Conservation (phyloP, 2,888 invertebrate species). For the Pollenia griseotomentosa region DNA sequence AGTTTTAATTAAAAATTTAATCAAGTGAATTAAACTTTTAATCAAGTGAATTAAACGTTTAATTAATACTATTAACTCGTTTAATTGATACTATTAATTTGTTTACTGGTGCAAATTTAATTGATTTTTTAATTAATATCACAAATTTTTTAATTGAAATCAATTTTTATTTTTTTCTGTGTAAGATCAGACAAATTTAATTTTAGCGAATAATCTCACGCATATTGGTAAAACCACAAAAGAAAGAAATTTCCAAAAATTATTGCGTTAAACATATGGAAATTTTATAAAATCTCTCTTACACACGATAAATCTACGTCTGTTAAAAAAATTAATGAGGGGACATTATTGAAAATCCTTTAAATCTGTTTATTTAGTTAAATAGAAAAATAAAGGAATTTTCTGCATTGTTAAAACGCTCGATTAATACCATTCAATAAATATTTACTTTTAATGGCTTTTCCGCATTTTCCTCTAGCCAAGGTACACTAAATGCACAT, state of each 20-base stretch:
- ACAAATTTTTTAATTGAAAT: too few species aligned
- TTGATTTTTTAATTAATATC: too few species aligned
- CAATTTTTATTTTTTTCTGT: too few species aligned
- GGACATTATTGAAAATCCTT: slow-evolving; percentile 48
- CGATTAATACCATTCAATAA: slow-evolving; percentile 51
- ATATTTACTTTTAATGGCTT: slow-evolving; percentile 70
- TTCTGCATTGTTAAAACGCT: slow-evolving; percentile 60
- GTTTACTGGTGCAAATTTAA: too few species aligned
- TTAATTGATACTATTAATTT: too few species aligned
- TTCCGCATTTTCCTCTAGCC: slow-evolving; percentile 53
- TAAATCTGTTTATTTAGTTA: slow-evolving; percentile 62
- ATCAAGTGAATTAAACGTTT: too few species aligned
- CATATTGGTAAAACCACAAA: slow-evolving; percentile 2
- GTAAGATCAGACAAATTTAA: too few species aligned
- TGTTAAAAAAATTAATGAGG: slow-evolving; percentile 46
- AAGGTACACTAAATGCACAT: slow-evolving; percentile 42
- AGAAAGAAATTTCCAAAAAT: not conserved
- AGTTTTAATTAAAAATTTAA: too few species aligned
- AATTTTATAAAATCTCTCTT: not conserved
- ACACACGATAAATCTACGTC: not conserved
- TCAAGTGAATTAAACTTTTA: too few species aligned
- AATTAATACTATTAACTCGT: too few species aligned
- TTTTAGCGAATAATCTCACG: too few species aligned
- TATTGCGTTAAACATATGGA: slow-evolving; percentile 2
- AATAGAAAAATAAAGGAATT: slow-evolving; percentile 53